Evolutionary conservation across 2,797 vertebrate species (phyloP), one percentile per base, ranked within the genome.

Genomic region (Telmatherina bonti): DNA sequence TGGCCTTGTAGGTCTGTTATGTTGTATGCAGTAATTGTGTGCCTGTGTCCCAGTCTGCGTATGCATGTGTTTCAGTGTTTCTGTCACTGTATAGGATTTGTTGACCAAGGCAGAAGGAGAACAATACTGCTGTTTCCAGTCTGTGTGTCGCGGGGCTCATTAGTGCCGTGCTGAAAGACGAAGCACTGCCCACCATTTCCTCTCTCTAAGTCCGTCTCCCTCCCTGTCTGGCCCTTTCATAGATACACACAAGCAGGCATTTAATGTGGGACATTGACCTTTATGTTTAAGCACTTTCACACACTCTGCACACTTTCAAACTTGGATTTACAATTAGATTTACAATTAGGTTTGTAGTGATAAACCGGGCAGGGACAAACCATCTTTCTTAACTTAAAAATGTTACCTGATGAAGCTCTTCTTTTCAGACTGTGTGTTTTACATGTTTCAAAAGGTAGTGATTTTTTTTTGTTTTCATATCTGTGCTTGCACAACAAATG

Each of bases 71-170:
- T 70, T 66, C 72, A 83, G 60, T 72, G 74, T 79, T 73, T 80
- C 76, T 66, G 72, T 81, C 79, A 82, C 73, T 70, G 62, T 70
- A 61, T 76, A 72, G 77, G 76, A 82, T 83, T 81, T 88, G 85
- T 83, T 87, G 83, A 88, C 80, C 85, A 56, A 74, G 74, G 74
- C 51, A 1, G 74, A 72, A 38, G 68, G 80, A 80, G 86, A 91
- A 94, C 92, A 93, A 92, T 93, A 81, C 86, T 75, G 74, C 72
- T 55, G 86, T 91, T 95, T 94, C 91, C 89, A 91, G 88, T 52
- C 79, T 88, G 85, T 63, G 84, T 82, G 90, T 93, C 85, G 74
- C 59, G 65, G 87, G 87, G 68, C 92, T 94, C 93, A 93, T 95
- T 94, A 95, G 89, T 65, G 82, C 55, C 10, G 64, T 81, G 78